A percentile compares a stretch with the other conserved stretches of the same genome.
Evolutionary conservation across 2,888 invertebrate genomes (phyloP).

Genomic region (Volucella bombylans): DNA sequence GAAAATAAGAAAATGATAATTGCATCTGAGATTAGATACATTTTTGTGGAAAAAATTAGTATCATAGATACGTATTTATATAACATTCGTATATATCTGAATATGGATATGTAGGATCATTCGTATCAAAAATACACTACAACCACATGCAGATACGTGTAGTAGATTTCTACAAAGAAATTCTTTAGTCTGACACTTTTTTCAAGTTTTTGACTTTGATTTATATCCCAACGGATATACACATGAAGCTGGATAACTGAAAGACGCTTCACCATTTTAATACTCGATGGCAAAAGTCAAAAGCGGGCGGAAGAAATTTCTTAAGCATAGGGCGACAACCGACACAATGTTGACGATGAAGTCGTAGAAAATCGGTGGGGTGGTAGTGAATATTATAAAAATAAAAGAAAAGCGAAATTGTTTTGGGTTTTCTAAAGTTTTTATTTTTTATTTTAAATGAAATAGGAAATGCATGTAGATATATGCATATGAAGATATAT

Average conservation of each 20-base stretch:
- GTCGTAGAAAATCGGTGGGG: constrained; percentile 14
- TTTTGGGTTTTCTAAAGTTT: too few species aligned
- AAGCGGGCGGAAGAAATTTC: neutral
- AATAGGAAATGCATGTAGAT: too few species aligned
- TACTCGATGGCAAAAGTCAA: constrained; percentile 25
- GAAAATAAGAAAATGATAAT: too few species aligned
- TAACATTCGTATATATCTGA: neutral
- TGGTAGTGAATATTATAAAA: constrained; percentile 1
- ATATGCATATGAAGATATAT: too few species aligned
- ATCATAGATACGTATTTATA: constrained; percentile 17
- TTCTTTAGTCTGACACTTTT: constrained; percentile 61
- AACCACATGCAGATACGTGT: constrained; percentile 21
- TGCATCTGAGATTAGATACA: neutral
- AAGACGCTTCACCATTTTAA: constrained; percentile 16
- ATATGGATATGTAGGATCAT: too few species aligned
- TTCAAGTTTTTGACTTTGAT: constrained; percentile 78
- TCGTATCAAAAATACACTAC: neutral
- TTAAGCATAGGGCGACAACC: constrained; percentile 29
- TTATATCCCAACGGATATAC: constrained; percentile 76
- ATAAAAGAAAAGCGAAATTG: too few species aligned
- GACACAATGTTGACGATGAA: constrained; percentile 30
- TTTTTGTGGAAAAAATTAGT: constrained; percentile 8
- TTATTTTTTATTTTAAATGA: too few species aligned
- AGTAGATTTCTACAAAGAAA: constrained; percentile 41
- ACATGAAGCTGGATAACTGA: constrained; percentile 40